These are phyloP conservation scores for Anodontia alba DNA, from an alignment of 2,888 invertebrate species.

Conservation along the genomic window DNA sequence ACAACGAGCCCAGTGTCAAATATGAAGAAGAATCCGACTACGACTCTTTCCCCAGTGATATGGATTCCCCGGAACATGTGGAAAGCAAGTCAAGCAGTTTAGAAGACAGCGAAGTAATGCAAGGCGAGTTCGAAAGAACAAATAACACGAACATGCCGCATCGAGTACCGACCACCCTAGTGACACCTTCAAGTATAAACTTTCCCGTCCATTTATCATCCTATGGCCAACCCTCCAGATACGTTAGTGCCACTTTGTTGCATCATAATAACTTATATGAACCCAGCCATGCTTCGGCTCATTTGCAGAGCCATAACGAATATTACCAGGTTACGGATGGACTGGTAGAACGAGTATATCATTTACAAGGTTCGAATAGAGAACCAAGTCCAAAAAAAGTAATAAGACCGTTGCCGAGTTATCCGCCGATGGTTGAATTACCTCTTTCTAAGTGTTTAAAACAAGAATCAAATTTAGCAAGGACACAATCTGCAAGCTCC, in stretches of 20 bases:
- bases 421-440: not conserved
- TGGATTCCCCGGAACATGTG: not conserved
- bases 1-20: conserved; percentile 11
- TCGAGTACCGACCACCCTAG: not conserved
- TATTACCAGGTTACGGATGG: not conserved
- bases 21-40: conserved; percentile 9
- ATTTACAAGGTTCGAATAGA: not conserved
- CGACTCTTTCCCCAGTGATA: not conserved
- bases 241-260: too few relatives aligned
- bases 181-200: not conserved
- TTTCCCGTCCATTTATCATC: not conserved
- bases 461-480: conserved; percentile 5
- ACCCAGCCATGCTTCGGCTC: not conserved
- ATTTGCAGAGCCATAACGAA: not conserved
- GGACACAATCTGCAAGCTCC: not conserved
- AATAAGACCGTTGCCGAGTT: not conserved
- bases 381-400: not conserved
- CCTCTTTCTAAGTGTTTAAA: not conserved
- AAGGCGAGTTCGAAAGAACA: not conserved
- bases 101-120: not conserved
- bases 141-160: not conserved
- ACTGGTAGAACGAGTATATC: not conserved
- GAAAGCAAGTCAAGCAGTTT: not conserved
- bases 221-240: not conserved
- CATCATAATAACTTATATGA: not conserved